Percentiles rank a stretch among this genome's conserved stretches.
Conservation (phyloP, 1,140 invertebrate genomes). For the Ceratina australensis region DNA sequence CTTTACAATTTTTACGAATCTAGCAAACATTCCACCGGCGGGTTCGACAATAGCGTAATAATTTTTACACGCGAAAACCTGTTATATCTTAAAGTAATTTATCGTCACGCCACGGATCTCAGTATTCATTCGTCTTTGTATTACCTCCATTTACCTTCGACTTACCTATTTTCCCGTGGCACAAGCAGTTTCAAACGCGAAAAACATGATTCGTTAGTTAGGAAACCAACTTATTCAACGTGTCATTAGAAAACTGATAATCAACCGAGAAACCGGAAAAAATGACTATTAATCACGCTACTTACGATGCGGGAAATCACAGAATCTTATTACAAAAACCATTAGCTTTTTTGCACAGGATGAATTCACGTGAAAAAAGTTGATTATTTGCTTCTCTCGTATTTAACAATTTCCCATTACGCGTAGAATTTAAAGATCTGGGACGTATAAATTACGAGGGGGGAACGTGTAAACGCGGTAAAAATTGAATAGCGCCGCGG, state of each 20-base stretch:
- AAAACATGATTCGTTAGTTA: constrained; percentile 26
- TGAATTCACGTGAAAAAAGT: background rate
- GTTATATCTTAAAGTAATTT: constrained; percentile 38
- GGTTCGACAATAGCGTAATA: constrained; percentile 2
- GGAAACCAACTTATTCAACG: background rate
- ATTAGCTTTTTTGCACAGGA: no score
- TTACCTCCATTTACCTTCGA: constrained; percentile 37
- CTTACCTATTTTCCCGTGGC: constrained; percentile 21
- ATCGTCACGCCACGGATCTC: constrained; percentile 26
- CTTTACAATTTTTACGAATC: background rate
- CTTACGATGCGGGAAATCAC: no score
- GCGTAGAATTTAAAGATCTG: no score
- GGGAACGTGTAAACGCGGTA: no score
- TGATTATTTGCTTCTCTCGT: background rate
- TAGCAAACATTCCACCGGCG: constrained; percentile 4
- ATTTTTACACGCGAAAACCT: constrained; percentile 25
- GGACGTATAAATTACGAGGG: background rate
- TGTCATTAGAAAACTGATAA: constrained; percentile 26
- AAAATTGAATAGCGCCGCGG: no score
- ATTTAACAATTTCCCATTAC: no score
- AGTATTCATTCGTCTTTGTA: constrained; percentile 31
- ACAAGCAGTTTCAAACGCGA: background rate
- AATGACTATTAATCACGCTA: background rate
- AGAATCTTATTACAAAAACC: no score
- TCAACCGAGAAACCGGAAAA: background rate